phyloP scores from a whole-genome alignment of 1,140 invertebrate genomes.

The Formica exsecta region DNA sequence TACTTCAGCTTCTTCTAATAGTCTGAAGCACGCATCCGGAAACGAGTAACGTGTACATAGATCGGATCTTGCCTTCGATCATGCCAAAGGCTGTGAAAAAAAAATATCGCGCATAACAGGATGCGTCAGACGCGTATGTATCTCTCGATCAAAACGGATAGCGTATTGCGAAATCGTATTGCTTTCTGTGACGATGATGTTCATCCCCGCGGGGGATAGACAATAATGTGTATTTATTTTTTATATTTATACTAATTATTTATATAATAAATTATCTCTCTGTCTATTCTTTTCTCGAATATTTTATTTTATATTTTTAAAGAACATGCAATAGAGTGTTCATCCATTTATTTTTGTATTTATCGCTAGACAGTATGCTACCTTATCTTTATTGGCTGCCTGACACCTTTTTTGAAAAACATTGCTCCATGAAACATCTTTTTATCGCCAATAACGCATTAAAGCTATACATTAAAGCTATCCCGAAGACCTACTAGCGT shows the following conservation, averaged over 20 bases:
- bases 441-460: neutral
- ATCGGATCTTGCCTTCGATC: conserved; percentile 36
- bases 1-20: conserved; percentile 28
- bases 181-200: conserved; percentile 22
- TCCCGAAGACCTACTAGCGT: neutral
- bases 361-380: neutral
- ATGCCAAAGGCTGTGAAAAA: conserved; percentile 18
- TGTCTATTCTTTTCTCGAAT: too few species aligned
- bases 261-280: neutral
- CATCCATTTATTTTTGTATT: neutral
- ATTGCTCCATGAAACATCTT: too few species aligned
- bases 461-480: neutral
- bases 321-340: neutral
- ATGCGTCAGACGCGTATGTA: conserved; percentile 18
- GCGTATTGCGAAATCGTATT: neutral
- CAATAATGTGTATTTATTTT: conserved; percentile 33
- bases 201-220: conserved; percentile 19
- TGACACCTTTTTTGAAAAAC: neutral
- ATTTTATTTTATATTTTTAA: neutral
- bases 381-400: neutral
- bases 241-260: neutral
- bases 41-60: conserved; percentile 37
- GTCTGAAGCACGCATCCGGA: conserved; percentile 39
- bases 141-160: conserved; percentile 33
- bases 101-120: conserved; percentile 50